These are phyloP conservation scores for Drosophila fuyamai DNA, from an alignment of 1,140 invertebrate species.

Conservation along the genomic window DNA sequence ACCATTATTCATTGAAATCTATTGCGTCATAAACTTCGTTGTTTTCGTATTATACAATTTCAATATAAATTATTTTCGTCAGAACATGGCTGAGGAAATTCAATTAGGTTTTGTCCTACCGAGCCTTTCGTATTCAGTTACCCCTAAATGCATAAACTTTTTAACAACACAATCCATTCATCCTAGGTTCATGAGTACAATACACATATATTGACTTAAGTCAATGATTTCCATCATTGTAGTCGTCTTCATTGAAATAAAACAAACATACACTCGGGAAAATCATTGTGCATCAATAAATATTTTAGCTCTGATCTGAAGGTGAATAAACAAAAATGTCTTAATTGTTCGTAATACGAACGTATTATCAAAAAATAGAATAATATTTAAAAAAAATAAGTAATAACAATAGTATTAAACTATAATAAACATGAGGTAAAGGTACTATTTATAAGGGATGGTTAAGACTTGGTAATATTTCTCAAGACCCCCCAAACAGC, in stretches of 20 bases:
- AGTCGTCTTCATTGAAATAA: constrained; percentile 34
- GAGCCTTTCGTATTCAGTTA: not conserved
- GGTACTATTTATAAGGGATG: too few relatives aligned
- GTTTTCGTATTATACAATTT: not conserved
- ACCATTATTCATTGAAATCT: constrained; percentile 3
- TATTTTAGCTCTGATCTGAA: too few relatives aligned
- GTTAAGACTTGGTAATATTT: too few relatives aligned
- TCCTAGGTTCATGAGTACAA: not conserved
- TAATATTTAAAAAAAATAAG: too few relatives aligned
- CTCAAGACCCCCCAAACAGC: not conserved
- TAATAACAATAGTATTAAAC: too few relatives aligned
- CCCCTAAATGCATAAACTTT: not conserved
- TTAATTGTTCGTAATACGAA: too few relatives aligned
- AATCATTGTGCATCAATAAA: not conserved
- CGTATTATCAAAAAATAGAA: too few relatives aligned
- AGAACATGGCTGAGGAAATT: not conserved
- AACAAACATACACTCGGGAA: not conserved
- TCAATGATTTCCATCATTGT: constrained; percentile 38
- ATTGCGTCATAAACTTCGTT: not conserved
- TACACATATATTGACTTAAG: not conserved
- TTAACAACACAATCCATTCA: not conserved
- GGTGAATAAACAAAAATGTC: too few relatives aligned
- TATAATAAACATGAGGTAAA: too few relatives aligned
- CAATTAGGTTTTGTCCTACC: not conserved
- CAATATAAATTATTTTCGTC: not conserved